These are phyloP conservation scores for Prunella strophiata DNA, from an alignment of 2,797 vertebrate species.

Conservation along the genomic window DNA sequence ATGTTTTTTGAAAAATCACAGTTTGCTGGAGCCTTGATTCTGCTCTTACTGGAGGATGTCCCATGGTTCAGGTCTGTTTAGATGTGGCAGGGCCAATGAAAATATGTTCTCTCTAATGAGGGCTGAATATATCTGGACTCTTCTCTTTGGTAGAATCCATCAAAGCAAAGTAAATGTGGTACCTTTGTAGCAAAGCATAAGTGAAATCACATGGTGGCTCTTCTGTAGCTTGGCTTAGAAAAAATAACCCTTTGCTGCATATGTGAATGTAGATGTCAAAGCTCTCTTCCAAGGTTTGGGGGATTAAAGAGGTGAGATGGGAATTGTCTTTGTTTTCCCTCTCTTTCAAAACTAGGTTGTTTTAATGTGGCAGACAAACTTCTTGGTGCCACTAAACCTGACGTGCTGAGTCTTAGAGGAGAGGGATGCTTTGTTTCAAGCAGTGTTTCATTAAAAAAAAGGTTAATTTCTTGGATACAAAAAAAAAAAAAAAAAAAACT, in stretches of 20 bases:
- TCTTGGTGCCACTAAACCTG: not conserved
- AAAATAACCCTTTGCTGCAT: not conserved
- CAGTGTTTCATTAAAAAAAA: constrained; percentile 20
- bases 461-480: constrained; percentile 26
- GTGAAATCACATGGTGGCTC: not conserved
- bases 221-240: not conserved
- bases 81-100: not conserved
- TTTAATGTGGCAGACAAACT: not conserved
- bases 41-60: not conserved
- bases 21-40: not conserved
- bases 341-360: not conserved
- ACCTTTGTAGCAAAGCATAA: not conserved
- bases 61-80: not conserved
- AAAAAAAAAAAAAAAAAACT: not conserved
- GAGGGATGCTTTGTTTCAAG: constrained; percentile 22
- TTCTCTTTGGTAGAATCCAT: not conserved
- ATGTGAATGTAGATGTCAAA: not conserved
- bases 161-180: not conserved
- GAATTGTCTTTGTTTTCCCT: not conserved
- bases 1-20: not conserved
- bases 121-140: not conserved
- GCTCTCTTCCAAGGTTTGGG: not conserved
- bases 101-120: not conserved
- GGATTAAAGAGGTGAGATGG: not conserved
- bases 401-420: not conserved